Evolutionary conservation across 2,113 vertebrate species (phyloP), one percentile per base, ranked within the genome.

Genomic region (Urocitellus parryii): DNA sequence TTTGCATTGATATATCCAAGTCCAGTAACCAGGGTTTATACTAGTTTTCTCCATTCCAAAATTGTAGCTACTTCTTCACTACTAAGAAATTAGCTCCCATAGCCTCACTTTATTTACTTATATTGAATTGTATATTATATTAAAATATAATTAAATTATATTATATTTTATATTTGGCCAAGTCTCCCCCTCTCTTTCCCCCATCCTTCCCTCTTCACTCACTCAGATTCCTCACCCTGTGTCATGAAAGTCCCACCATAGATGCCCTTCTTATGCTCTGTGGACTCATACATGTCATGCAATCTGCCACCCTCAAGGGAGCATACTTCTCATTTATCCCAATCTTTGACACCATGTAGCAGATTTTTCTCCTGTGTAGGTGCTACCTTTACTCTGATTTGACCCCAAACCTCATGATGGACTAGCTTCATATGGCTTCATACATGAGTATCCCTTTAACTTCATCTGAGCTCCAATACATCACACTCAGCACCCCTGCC

Each of bases 381-480:
- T 77, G 11, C 4, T 9, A 25, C 7, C 16, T 22, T 83, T 58
- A 39, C 24, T 78, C 51, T 37, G 17, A 24, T 34, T 56, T n/a
- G 24, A 3, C 0, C 20, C 4, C 34, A 13, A 63, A 34, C 29
- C 12, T 89, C 29, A 27, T 22, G 17, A 39, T 51, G 14, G 1
- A 3, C 27, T 25, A 8, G 18, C 7, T 74, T 65, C 29, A 20
- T 24, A 63, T 25, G 8, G 13, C 4, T 74, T 65, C 24, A 20
- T 24, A 63, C 8, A 32, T n/a, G n/a, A 65, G 37, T 73, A 34
- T 9, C 1, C 3, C 74, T 56, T 11, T 5, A n/a, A 53, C 2
- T 1, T 29, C 29, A 14, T 12, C 2, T 77, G 32, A 58, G 13
- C 0, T 48, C 9, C 17, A 76, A 18, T 1, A 8, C 0, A 25